Conservation (phyloP, 2,113 vertebrate species). For the Oncorhynchus kisutch region DNA sequence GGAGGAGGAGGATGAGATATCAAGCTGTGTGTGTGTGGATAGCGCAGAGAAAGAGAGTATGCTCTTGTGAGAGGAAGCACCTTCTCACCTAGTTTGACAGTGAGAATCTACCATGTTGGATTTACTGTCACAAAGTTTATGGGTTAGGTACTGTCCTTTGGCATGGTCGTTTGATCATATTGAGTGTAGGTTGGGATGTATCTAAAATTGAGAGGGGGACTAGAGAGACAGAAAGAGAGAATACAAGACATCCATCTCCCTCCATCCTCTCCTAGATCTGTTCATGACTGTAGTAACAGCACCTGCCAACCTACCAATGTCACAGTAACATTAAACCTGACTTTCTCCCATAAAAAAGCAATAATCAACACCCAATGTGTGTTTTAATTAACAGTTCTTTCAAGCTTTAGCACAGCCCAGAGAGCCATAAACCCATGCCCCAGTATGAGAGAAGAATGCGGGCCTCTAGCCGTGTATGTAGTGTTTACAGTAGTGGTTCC, state of each 20-base stretch:
- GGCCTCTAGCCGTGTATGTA: not conserved
- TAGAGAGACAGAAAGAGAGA: not conserved
- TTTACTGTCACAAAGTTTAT: too few species aligned
- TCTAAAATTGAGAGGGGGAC: not conserved
- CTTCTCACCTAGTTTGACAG: too few species aligned
- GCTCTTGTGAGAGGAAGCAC: too few species aligned
- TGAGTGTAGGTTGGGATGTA: not conserved
- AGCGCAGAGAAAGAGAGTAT: too few species aligned
- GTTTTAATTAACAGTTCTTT: not conserved
- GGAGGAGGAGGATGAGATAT: constrained; percentile 2
- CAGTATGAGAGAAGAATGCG: not conserved
- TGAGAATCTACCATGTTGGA: too few species aligned
- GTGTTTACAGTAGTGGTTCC: not conserved
- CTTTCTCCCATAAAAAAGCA: not conserved
- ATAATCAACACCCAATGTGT: not conserved
- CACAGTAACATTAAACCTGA: not conserved
- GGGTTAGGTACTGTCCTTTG: too few species aligned
- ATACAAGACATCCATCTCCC: not conserved
- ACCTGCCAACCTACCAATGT: not conserved
- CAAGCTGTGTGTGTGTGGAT: too few species aligned
- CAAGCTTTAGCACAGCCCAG: not conserved
- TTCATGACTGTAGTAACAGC: not conserved
- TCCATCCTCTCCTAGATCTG: too few species aligned
- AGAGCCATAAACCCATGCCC: not conserved
- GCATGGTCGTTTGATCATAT: too few species aligned